phyloP scores from a whole-genome alignment of 2,113 vertebrate species.

The Oncorhynchus kisutch region DNA sequence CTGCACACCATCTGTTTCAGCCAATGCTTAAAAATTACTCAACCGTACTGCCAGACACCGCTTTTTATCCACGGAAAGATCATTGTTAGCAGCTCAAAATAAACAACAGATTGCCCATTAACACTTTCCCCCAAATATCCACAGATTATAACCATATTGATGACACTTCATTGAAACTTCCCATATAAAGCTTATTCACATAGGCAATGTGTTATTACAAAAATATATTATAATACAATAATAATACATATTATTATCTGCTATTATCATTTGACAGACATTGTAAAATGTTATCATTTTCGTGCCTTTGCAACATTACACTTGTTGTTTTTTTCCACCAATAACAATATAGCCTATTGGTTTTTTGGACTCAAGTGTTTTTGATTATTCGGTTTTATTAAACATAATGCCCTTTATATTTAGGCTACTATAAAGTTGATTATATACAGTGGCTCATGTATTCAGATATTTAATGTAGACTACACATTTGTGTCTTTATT shows the following conservation, averaged over 20 bases:
- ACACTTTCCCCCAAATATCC: slow-evolving; percentile 89
- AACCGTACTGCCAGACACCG: slow-evolving; percentile 89
- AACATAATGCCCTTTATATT: not conserved
- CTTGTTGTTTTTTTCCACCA: no score
- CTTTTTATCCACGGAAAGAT: slow-evolving; percentile 94
- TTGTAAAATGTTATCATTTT: not conserved
- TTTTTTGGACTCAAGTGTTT: not conserved
- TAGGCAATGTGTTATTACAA: not conserved
- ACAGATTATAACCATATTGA: slow-evolving; percentile 84
- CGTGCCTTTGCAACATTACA: not conserved
- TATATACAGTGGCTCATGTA: not conserved
- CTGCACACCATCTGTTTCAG: slow-evolving; percentile 91
- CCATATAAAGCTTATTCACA: slow-evolving; percentile 50
- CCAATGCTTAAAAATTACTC: slow-evolving; percentile 93
- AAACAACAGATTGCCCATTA: slow-evolving; percentile 99
- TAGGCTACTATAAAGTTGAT: not conserved
- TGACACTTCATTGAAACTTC: slow-evolving; percentile 76
- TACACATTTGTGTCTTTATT: slow-evolving; percentile 5
- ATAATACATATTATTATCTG: slow-evolving; percentile 5
- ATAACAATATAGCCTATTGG: no score
- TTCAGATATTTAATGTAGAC: not conserved
- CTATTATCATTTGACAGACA: not conserved
- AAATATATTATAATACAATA: slow-evolving; percentile 16
- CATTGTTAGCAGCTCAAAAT: slow-evolving; percentile 96
- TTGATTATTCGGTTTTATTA: not conserved